Evolutionary conservation across 1,140 invertebrate species (phyloP), one percentile per base, ranked within the genome.

Genomic region (Chironomus striatipennis): DNA sequence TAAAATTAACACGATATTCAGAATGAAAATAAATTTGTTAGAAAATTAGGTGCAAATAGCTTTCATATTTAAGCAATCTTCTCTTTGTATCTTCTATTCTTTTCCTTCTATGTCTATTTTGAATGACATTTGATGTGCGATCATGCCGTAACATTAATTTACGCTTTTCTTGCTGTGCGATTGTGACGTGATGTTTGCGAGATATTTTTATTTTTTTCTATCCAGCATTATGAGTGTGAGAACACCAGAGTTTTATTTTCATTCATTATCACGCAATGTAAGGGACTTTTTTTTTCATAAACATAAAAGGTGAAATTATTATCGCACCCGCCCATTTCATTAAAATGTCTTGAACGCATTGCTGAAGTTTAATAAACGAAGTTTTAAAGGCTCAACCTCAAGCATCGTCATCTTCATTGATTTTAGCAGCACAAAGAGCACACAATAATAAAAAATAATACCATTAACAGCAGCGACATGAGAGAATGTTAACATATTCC

Each of bases 321-420:
- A 18, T 70, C 65, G 17, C 6, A 70, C 9, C 65, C 65, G 65
- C 65, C 65, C 18, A 70, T 70, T 70, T 70, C 65, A 70, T 70
- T 70, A 20, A 70, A 70, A 57, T n/a, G n/a, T 57, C n/a, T 57
- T 15, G 12, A 70, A 57, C 12, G n/a, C n/a, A 12, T 57, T 15
- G 12, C 47, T 57, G 24, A 34, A 34, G 24, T 34, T 57, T 57
- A 12, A 10, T 57, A 10, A 57, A 57, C 24, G 47, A 57, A 57
- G 15, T 57, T 7, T 57, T 57, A 57, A n/a, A n/a, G n/a, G 15
- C 47, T 10, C 2, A 47, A 47, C 43, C 8, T 10, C 43, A 34
- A 47, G 43, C 43, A 57, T 57, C 47, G n/a, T 57, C 47, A 34
- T 34, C 24, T 34, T 34, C 24, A 34, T 34, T 34, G 24, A 34